Evolutionary conservation across 2,797 vertebrate genomes (phyloP), one percentile per base, ranked within the genome.

Genomic region (Poeciliopsis paucimaculata): DNA sequence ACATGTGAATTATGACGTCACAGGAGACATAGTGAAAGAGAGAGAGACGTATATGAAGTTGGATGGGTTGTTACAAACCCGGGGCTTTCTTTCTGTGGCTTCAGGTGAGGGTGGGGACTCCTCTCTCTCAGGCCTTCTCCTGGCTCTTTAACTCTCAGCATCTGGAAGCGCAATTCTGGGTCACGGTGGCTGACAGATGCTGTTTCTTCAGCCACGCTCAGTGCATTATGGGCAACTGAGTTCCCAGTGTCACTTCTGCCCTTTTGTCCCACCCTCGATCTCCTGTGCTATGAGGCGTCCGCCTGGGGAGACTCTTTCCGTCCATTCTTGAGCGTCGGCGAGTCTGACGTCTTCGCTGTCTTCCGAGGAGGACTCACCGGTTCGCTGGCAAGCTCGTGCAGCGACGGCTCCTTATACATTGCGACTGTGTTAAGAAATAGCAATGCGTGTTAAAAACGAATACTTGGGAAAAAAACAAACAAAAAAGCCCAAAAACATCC

Each of bases 391-490:
- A 99, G 96, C 91, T 97, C 97, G 0, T 99, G 98, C 79, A 99
- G 95, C 11, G 98, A 98, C 15, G 98, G 98, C 93, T 99, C 98
- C 95, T 98, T 99, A 90, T 99, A 99, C 97, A 99, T 98, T 62
- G 98, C 98, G 92, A 99, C 98, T 99, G 95, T 83, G 79, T 93
- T 70, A 87, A 82, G 86, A 62, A 83, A 78, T 23, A 79, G 66
- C 8, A 20, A n/a, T 88, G 73, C 78, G 46, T 45, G 26, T 71
- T 75, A 68, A 75, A 60, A 47, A 47, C 18, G 4, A 75, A 72
- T 62, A 28, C 26, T 51, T 8, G 49, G 0, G 1, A 23, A 36
- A n/a, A 77, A 74, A 72, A 55, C 55, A 2, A 20, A 34, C 26
- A 9, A 41, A 36, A 62, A 9, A 60, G 68, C 23, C n/a, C n/a